Conservation (phyloP, 2,888 invertebrate species). For the Trypoxylon attenuatum region DNA sequence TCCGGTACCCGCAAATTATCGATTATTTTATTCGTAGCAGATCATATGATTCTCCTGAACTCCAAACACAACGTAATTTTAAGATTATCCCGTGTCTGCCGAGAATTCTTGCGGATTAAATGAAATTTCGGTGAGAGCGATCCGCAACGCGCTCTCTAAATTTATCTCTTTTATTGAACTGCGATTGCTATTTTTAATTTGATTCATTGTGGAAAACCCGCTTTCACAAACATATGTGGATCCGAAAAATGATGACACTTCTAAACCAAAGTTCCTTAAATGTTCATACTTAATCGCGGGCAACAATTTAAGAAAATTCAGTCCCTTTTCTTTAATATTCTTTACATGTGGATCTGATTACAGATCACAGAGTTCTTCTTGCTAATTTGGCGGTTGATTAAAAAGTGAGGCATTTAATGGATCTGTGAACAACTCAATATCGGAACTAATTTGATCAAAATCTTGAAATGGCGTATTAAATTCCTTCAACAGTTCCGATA, state of each 20-base stretch:
- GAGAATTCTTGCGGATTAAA: too few species aligned
- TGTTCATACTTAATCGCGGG: neutral
- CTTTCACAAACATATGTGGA: neutral
- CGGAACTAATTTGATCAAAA: neutral
- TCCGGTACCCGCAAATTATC: too few species aligned
- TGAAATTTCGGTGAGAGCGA: neutral
- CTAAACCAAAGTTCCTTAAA: neutral
- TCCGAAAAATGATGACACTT: neutral
- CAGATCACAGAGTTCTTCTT: neutral
- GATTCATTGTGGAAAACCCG: conserved; percentile 2
- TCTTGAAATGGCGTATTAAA: neutral
- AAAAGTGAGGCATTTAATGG: neutral
- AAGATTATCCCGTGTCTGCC: too few species aligned
- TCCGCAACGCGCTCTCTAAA: too few species aligned
- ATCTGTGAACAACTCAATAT: neutral
- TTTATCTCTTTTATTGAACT: neutral
- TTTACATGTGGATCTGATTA: neutral
- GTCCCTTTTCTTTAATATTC: neutral
- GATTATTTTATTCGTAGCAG: too few species aligned
- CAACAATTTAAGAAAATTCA: neutral
- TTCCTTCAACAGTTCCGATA: too few species aligned
- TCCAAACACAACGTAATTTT: too few species aligned
- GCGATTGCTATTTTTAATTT: neutral
- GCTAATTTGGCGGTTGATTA: neutral
- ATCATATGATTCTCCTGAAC: too few species aligned